phyloP scores from a whole-genome alignment of 2,888 invertebrate species.

The Drosophila paranaensis region DNA sequence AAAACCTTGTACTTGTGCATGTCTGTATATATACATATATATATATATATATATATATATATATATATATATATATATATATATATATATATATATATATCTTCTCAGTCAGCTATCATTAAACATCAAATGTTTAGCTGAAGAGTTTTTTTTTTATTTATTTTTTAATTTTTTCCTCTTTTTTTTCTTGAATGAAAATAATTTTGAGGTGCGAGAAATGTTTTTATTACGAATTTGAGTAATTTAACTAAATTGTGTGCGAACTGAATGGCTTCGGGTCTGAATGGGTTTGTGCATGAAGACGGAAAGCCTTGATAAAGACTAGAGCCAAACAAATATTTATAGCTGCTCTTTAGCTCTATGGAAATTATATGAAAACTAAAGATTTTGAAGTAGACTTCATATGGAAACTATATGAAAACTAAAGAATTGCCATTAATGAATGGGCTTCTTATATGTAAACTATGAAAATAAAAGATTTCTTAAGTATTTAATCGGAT shows the following conservation, averaged over 20 bases:
- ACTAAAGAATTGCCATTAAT: neutral
- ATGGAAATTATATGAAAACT: neutral
- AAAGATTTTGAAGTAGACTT: neutral
- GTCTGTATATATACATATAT: too few relatives aligned
- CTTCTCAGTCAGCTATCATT: conserved; percentile 37
- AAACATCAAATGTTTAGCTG: conserved; percentile 42
- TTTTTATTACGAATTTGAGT: conserved; percentile 64
- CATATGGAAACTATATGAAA: neutral
- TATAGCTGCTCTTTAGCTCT: neutral
- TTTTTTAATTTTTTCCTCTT: conserved; percentile 18
- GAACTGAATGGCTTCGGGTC: conserved; percentile 13
- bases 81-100: conserved; percentile 11
- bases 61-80: conserved; percentile 4
- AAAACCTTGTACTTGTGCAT: conserved; percentile 42
- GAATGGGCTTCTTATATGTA: too few relatives aligned
- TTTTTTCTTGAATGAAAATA: conserved; percentile 4
- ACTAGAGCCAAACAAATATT: neutral
- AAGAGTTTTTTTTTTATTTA: conserved; percentile 23
- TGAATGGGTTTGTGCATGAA: neutral
- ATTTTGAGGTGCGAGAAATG: conserved; percentile 46
- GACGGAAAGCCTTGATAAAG: conserved; percentile 5
- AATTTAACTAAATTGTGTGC: conserved; percentile 43
- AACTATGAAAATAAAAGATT: too few relatives aligned
- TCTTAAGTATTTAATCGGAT: too few relatives aligned
- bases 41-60: too few relatives aligned